Evolutionary conservation across 2,888 invertebrate genomes (phyloP).

Genomic region (Orchesella flavescens): DNA sequence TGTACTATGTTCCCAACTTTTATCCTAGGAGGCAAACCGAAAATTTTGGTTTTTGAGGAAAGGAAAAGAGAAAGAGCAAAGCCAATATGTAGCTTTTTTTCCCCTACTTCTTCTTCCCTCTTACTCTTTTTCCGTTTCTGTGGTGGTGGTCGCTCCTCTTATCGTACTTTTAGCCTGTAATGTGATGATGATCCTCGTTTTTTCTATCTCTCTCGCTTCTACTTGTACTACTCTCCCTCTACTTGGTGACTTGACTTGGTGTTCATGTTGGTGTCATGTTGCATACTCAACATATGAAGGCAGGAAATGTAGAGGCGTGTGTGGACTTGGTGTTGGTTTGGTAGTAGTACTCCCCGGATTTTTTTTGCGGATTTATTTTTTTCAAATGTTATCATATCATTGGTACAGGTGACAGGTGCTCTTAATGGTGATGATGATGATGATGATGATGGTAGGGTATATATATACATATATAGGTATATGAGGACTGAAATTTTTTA

Average conservation of each 20-base stretch:
- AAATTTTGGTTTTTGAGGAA: conserved; percentile 8
- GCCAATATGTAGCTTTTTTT: conserved; percentile 2
- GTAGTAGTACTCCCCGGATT: too few relatives aligned
- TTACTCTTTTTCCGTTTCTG: background rate
- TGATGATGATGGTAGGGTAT: background rate
- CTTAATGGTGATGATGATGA: conserved; percentile 10
- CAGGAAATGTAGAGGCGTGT: too few relatives aligned
- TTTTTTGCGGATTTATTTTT: too few relatives aligned
- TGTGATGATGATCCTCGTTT: background rate
- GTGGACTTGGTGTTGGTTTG: too few relatives aligned
- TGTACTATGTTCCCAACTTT: background rate
- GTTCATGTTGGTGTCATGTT: too few relatives aligned
- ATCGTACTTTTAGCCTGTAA: background rate
- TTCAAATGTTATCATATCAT: too few relatives aligned
- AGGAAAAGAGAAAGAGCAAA: background rate
- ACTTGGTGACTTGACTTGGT: too few relatives aligned
- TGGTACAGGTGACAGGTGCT: conserved; percentile 12
- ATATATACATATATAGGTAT: background rate
- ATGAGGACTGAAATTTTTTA: background rate
- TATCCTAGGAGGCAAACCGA: conserved; percentile 1
- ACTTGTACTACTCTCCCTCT: too few relatives aligned
- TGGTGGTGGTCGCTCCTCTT: background rate
- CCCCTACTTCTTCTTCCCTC: background rate
- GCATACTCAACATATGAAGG: too few relatives aligned
- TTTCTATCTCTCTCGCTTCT: background rate